Conservation (phyloP, 2,888 invertebrate species). For the Stenodema calcarata region DNA sequence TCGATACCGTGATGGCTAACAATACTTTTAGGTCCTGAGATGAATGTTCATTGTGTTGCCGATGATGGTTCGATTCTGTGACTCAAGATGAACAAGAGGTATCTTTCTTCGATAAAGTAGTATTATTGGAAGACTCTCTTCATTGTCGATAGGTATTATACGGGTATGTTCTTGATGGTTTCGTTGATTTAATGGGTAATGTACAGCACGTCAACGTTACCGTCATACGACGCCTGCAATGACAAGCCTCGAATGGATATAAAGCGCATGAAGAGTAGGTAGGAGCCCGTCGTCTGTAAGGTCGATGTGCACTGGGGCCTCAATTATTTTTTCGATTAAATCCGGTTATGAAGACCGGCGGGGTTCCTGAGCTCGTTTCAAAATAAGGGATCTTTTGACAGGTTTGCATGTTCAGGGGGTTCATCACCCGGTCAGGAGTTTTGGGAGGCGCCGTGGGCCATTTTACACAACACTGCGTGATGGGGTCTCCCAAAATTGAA, state of each 20-base stretch:
- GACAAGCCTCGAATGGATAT: no score
- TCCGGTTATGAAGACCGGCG: not conserved
- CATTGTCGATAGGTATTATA: no score
- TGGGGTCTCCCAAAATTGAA: not conserved
- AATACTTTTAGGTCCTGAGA: no score
- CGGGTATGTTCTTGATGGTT: no score
- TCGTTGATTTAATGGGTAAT: not conserved
- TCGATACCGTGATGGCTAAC: no score
- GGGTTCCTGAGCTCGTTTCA: not conserved
- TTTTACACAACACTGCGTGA: not conserved
- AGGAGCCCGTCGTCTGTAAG: not conserved
- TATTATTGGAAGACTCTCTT: no score
- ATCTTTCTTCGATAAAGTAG: no score
- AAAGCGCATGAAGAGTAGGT: not conserved
- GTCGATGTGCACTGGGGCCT: not conserved
- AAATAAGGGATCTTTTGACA: not conserved
- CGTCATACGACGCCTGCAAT: no score
- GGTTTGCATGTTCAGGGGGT: not conserved
- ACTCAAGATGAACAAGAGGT: no score
- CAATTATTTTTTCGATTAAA: constrained; percentile 18
- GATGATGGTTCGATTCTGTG: no score
- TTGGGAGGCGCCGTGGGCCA: not conserved
- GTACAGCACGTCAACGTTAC: not conserved
- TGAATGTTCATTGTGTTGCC: no score
- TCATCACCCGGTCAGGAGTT: not conserved